Conservation (phyloP, 2,888 invertebrate species). For the Rhopalosiphum nymphaeae region DNA sequence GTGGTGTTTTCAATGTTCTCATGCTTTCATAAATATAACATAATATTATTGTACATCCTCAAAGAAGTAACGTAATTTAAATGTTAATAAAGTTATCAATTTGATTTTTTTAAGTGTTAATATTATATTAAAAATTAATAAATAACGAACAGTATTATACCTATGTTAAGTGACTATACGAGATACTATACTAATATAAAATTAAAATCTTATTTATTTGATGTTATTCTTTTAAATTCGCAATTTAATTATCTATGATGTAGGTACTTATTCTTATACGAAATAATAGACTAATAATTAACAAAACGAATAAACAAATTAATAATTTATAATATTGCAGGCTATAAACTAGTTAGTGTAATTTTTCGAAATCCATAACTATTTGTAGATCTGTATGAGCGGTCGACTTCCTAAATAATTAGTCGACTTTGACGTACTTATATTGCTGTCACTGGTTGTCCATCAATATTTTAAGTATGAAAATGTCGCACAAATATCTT, state of each 20-base stretch:
- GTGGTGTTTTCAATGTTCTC: too few species aligned
- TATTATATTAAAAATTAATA: neutral
- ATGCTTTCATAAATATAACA: too few species aligned
- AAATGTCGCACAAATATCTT: neutral
- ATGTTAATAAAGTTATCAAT: neutral
- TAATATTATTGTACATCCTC: too few species aligned
- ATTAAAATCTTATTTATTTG: neutral
- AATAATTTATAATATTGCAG: neutral
- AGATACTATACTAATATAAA: neutral
- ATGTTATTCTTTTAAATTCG: neutral
- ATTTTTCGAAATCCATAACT: neutral
- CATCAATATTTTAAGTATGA: neutral
- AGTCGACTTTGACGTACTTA: neutral
- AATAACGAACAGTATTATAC: neutral
- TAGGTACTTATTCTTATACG: neutral
- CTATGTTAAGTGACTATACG: neutral
- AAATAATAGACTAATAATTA: neutral
- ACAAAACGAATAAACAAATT: neutral
- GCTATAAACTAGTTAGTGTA: neutral
- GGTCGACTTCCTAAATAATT: neutral
- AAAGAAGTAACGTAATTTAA: too few species aligned
- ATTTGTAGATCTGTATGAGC: neutral
- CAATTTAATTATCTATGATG: neutral
- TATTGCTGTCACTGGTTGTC: neutral
- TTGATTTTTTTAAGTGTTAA: neutral